phyloP scores from a whole-genome alignment of 2,797 vertebrate species.

The Pantherophis vulpinus region DNA sequence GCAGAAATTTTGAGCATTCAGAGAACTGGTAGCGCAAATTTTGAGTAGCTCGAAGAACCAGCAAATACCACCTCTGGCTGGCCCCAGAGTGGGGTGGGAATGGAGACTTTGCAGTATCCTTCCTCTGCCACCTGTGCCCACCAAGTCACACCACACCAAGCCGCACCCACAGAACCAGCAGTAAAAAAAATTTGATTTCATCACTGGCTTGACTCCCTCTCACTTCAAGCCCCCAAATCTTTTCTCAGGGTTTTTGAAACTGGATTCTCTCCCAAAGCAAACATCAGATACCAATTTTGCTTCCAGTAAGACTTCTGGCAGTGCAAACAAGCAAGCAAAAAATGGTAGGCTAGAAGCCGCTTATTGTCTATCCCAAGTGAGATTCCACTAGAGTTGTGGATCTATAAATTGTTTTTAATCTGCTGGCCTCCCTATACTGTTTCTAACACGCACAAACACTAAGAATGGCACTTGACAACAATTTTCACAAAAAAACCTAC shows the following conservation, averaged over 20 bases:
- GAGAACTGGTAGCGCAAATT: too few relatives aligned
- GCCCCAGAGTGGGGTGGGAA: too few relatives aligned
- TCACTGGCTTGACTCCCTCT: background rate
- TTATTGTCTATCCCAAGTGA: background rate
- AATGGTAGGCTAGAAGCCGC: background rate
- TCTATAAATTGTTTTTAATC: background rate
- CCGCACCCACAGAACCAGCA: too few relatives aligned
- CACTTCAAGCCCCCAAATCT: background rate
- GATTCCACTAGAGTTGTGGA: background rate
- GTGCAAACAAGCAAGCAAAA: background rate
- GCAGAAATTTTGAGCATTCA: too few relatives aligned
- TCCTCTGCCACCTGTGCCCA: too few relatives aligned
- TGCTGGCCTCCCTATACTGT: background rate
- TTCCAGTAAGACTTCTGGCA: background rate
- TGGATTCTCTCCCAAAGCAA: background rate
- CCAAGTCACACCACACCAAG: too few relatives aligned
- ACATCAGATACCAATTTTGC: background rate
- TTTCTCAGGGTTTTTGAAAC: background rate
- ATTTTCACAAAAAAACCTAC: conserved; percentile 60
- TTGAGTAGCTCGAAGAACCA: too few relatives aligned
- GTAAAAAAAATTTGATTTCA: too few relatives aligned
- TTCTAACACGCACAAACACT: background rate
- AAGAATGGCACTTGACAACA: background rate
- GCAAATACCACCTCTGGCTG: too few relatives aligned
- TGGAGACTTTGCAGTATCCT: too few relatives aligned